Evolutionary conservation across 2,888 invertebrate species (phyloP).

Genomic region (Leistus spinibarbis): DNA sequence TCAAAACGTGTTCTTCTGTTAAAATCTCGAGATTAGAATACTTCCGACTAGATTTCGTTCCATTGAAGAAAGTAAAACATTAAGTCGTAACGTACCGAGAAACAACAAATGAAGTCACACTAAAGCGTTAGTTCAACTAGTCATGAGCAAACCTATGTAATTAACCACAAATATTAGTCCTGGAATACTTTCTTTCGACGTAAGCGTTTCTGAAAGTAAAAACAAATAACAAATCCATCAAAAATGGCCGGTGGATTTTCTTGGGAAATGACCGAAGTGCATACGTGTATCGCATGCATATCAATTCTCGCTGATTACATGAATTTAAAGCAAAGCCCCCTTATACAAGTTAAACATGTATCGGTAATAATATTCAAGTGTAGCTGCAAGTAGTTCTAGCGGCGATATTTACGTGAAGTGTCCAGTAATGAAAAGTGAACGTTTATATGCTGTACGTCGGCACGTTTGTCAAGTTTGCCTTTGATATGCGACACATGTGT

Average conservation of each 20-base stretch:
- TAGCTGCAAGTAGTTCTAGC: background rate
- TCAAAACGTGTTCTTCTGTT: no score
- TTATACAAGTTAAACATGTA: background rate
- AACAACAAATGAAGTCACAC: no score
- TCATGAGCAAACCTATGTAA: no score
- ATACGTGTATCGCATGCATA: background rate
- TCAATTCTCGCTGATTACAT: background rate
- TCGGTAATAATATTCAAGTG: background rate
- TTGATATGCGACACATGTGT: background rate
- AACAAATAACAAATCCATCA: background rate
- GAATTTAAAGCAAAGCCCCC: background rate
- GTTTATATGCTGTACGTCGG: background rate
- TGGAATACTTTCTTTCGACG: background rate
- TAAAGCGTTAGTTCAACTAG: no score
- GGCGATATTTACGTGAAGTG: background rate
- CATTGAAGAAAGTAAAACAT: no score
- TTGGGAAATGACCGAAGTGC: background rate
- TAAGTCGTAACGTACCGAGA: no score
- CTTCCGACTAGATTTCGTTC: no score
- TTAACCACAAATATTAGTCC: no score
- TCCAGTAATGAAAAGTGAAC: conserved; percentile 1
- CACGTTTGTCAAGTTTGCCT: background rate
- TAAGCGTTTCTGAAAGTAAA: background rate
- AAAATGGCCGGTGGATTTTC: background rate
- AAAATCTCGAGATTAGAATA: no score